Evolutionary conservation across 53 echinoderm and acorn worm genomes (phyloP), one percentile per base, ranked within the genome.

Genomic region (Actinopyga echinites): DNA sequence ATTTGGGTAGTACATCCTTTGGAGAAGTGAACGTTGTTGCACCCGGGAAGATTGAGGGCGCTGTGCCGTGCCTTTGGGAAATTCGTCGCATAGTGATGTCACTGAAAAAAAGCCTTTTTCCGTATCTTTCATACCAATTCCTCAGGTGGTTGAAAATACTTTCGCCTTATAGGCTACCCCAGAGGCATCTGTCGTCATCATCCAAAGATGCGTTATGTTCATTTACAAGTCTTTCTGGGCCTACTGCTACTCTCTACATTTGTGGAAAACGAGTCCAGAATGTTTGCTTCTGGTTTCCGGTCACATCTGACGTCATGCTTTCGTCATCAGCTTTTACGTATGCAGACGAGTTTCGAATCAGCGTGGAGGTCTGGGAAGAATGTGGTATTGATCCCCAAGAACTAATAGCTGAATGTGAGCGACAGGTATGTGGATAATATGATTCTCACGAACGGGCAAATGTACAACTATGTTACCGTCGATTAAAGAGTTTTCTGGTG

Each of bases 151-250:
- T 75, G 31, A 55, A 32, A 54, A 20, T 75, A 22, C 53, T 75
- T 55, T 75, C 54, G 31, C 26, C 75, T 55, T 20, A 54, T 3
- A 75, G 31, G 25, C 53, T 75, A 10, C 56, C 75, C 12, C 31
- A 26, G 28, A 75, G 28, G 75, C 28, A 53, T 55, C 49, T 75
- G 15, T 75, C 75, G 31, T 52, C 32, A 3, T 26, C 31, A 49
- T 52, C 19, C 19, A 30, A 75, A 54, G 30, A 54, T 49, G 75
- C 75, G 75, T 54, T 75, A 30, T 75, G 56, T 75, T 3, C 49
- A 6, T 75, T 75, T 54, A 75, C 75, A 15, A 75, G 75, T 75
- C 75, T 75, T 75, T 75, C 75, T 2, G 75, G 75, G 6, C 49
- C 75, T 1, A 75, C 75, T 15, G 75, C 54, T 0, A 75, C 75